A percentile compares a stretch with the other conserved stretches of the same genome.
These are phyloP conservation scores for Caenorhabditis sp. DNA, from an alignment of 2,888 invertebrate genomes.

Conservation along the genomic window DNA sequence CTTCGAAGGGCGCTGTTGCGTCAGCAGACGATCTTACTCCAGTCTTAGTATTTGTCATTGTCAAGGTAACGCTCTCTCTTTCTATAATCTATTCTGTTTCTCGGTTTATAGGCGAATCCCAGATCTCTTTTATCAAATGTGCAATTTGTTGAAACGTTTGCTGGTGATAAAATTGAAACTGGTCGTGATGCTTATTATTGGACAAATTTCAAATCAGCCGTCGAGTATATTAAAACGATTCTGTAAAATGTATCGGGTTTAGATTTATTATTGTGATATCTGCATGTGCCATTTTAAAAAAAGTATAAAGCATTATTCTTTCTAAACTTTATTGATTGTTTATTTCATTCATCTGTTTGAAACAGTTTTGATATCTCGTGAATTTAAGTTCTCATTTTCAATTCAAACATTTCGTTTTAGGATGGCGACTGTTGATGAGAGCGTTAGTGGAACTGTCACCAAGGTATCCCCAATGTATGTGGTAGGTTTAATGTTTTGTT, in stretches of 20 bases:
- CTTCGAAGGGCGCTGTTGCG: conserved; percentile 75
- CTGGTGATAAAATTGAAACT: conserved; percentile 81
- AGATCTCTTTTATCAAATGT: conserved; percentile 90
- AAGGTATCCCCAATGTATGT: neutral
- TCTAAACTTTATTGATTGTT: too few species aligned
- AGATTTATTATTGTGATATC: neutral
- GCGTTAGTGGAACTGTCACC: neutral
- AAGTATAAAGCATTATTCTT: neutral
- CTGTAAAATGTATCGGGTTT: conserved; percentile 22
- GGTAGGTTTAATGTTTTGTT: neutral
- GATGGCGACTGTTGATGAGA: neutral
- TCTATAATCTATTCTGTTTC: neutral
- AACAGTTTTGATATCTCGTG: neutral
- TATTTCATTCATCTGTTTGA: neutral
- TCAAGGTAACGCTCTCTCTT: conserved; percentile 73
- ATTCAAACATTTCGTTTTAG: neutral
- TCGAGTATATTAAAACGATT: conserved; percentile 87
- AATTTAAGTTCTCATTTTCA: neutral
- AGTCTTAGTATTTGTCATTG: conserved; percentile 92
- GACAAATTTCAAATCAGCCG: conserved; percentile 95
- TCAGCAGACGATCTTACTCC: conserved; percentile 93
- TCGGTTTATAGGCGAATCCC: conserved; percentile 82
- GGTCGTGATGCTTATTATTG: conserved; percentile 89
- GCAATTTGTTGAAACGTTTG: conserved; percentile 92
- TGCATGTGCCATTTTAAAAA: neutral